Evolutionary conservation across 2,797 vertebrate species (phyloP).

Genomic region (Chelmon rostratus): DNA sequence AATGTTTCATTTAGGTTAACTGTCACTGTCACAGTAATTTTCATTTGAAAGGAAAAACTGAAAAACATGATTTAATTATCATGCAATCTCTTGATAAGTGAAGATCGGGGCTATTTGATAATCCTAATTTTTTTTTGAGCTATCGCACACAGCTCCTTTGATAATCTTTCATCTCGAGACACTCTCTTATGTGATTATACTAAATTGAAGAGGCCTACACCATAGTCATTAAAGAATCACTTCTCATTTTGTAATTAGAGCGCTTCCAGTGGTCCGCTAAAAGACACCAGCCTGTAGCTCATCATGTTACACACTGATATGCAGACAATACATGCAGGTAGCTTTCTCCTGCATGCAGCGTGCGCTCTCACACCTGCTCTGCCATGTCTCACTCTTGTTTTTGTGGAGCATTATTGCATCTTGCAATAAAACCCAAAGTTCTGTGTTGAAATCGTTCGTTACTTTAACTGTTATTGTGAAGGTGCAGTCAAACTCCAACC

Average conservation of each 20-base stretch:
- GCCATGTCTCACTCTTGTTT: not conserved
- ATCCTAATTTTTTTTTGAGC: constrained; percentile 75
- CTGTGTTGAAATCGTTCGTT: no score
- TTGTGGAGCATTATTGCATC: not conserved
- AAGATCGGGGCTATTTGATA: constrained; percentile 78
- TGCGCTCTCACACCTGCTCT: not conserved
- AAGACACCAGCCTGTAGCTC: constrained; percentile 45
- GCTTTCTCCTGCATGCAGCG: no score
- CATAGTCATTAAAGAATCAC: constrained; percentile 83
- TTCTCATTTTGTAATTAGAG: constrained; percentile 80
- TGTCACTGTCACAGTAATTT: constrained; percentile 51
- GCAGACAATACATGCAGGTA: constrained; percentile 1
- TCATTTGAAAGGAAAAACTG: constrained; percentile 55
- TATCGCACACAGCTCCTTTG: constrained; percentile 73
- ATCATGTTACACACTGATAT: constrained; percentile 1
- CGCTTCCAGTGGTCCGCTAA: constrained; percentile 65
- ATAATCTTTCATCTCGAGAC: constrained; percentile 83
- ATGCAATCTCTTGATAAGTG: constrained; percentile 78
- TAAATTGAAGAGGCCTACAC: constrained; percentile 82
- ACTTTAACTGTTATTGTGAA: no score
- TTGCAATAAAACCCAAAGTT: not conserved
- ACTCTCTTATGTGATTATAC: constrained; percentile 80
- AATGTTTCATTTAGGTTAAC: constrained; percentile 57
- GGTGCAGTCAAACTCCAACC: not conserved
- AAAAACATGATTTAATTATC: constrained; percentile 75